A percentile compares a stretch with the other conserved stretches of the same genome.
These are phyloP conservation scores for Xenopus petersii DNA, from an alignment of 2,797 vertebrate genomes.

Conservation along the genomic window DNA sequence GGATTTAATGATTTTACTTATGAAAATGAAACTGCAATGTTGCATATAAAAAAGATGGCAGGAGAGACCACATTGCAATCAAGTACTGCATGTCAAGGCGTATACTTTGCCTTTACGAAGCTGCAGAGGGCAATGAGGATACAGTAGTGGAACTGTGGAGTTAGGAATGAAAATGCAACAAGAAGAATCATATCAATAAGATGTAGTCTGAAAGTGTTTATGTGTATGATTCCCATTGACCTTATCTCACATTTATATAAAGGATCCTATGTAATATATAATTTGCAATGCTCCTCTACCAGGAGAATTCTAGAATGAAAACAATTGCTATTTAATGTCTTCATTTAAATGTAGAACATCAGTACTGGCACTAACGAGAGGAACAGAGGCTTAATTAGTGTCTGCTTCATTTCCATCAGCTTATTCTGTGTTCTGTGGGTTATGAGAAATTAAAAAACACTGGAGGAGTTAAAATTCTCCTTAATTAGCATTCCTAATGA, in stretches of 20 bases:
- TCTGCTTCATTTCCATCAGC: conserved; percentile 33
- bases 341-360: conserved; percentile 38
- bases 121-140: too few species aligned
- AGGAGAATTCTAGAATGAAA: conserved; percentile 39
- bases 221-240: not conserved
- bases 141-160: too few species aligned
- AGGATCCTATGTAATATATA: conserved; percentile 29
- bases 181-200: not conserved
- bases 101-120: too few species aligned
- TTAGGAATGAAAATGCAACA: not conserved
- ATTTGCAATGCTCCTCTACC: conserved; percentile 18
- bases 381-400: conserved; percentile 42
- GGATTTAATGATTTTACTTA: not conserved
- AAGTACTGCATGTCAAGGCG: too few species aligned
- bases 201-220: not conserved
- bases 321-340: conserved; percentile 46
- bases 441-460: not conserved
- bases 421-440: conserved; percentile 18
- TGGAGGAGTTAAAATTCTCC: not conserved
- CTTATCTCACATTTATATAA: conserved; percentile 24
- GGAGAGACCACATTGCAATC: too few species aligned
- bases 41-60: not conserved
- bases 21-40: not conserved
- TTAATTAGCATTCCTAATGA: not conserved
- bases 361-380: conserved; percentile 40